Conservation (phyloP, 1,140 invertebrate species). For the Anoplolepis gracilipes region DNA sequence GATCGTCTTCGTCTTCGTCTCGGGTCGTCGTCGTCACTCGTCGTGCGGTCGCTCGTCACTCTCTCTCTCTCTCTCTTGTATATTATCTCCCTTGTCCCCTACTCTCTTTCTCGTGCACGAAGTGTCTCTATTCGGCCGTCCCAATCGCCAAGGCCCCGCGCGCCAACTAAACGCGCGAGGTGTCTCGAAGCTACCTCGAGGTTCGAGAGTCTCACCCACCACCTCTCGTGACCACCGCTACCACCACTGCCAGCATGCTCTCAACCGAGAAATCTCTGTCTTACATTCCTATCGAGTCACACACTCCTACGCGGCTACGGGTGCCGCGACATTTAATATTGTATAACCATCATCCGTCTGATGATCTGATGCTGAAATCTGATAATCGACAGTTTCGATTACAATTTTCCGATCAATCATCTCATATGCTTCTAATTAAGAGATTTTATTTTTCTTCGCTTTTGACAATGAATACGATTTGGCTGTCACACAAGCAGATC, state of each 20-base stretch:
- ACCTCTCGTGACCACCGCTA: slow-evolving; percentile 62
- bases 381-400: too few relatives aligned
- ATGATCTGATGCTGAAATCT: too few relatives aligned
- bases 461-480: too few relatives aligned
- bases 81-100: slow-evolving; percentile 68
- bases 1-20: slow-evolving; percentile 73
- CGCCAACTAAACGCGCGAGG: slow-evolving; percentile 85
- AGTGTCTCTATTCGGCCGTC: slow-evolving; percentile 76
- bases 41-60: slow-evolving; percentile 62
- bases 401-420: too few relatives aligned
- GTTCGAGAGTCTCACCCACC: slow-evolving; percentile 73
- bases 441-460: too few relatives aligned
- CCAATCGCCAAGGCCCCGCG: slow-evolving; percentile 85
- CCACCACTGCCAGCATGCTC: slow-evolving; percentile 19
- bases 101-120: slow-evolving; percentile 58
- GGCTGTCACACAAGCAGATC: too few relatives aligned
- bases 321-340: not conserved
- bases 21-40: slow-evolving; percentile 70
- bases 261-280: slow-evolving; percentile 28
- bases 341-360: not conserved
- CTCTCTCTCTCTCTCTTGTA: slow-evolving; percentile 59
- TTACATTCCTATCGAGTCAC: not conserved
- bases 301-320: not conserved
- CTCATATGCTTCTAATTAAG: too few relatives aligned
- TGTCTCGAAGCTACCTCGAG: slow-evolving; percentile 71